A percentile compares a stretch with the other conserved stretches of the same genome.
Evolutionary conservation across 2,888 invertebrate species (phyloP).

Genomic region (Teleiodes luculella): DNA sequence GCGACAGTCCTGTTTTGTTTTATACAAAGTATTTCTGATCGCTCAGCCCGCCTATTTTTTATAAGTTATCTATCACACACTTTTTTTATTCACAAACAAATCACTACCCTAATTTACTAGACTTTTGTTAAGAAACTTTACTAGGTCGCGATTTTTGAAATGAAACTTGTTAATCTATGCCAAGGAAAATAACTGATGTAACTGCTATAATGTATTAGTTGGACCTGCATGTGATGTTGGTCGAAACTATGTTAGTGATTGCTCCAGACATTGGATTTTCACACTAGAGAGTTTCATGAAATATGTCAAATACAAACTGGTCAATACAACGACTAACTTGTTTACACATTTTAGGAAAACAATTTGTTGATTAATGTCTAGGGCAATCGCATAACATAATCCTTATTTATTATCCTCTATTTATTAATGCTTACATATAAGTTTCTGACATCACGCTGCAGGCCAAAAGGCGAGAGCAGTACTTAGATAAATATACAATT

Average conservation of each 20-base stretch:
- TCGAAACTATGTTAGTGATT: neutral
- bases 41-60: too few relatives aligned
- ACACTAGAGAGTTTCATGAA: too few relatives aligned
- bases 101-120: too few relatives aligned
- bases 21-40: too few relatives aligned
- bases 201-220: neutral
- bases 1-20: too few relatives aligned
- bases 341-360: neutral
- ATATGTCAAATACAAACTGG: too few relatives aligned
- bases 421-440: slow-evolving; percentile 15
- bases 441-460: neutral
- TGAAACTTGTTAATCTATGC: neutral
- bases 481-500: slow-evolving; percentile 48
- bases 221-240: neutral
- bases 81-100: too few relatives aligned
- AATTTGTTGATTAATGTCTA: neutral
- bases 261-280: neutral
- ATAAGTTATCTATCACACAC: too few relatives aligned
- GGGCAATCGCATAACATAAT: neutral
- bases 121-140: too few relatives aligned
- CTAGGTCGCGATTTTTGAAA: too few relatives aligned
- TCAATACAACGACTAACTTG: too few relatives aligned
- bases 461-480: slow-evolving; percentile 29
- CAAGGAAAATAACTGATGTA: neutral
- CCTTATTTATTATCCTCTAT: slow-evolving; percentile 24